These are phyloP conservation scores for Tenrec ecaudatus DNA, from an alignment of 2,113 vertebrate species.

Conservation along the genomic window DNA sequence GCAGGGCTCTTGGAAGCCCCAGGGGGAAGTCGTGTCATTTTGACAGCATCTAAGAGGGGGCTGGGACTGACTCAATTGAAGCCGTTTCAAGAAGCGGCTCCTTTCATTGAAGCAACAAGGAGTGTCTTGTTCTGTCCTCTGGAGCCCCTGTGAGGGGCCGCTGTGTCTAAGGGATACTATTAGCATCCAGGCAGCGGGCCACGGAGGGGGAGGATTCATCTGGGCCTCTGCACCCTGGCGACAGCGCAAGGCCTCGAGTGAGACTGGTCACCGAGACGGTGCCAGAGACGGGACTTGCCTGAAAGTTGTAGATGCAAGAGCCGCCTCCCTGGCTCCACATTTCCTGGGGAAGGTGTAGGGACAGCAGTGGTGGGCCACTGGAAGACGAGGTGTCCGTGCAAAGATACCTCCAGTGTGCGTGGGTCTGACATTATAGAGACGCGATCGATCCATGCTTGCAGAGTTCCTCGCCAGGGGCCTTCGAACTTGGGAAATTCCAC, in stretches of 20 bases:
- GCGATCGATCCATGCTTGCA: accelerated
- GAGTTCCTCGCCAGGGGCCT: background rate
- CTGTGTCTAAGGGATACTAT: conserved; percentile 41
- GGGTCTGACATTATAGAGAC: background rate
- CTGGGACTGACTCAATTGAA: conserved; percentile 39
- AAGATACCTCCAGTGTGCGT: conserved; percentile 47
- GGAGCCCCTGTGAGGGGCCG: conserved; percentile 45
- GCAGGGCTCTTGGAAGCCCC: conserved; percentile 2
- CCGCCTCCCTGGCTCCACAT: conserved; percentile 60
- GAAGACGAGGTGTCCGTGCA: background rate
- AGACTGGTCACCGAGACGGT: background rate
- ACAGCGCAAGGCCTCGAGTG: background rate
- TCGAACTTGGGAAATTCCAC: conserved; percentile 21
- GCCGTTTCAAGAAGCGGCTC: conserved; percentile 33
- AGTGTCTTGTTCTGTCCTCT: conserved; percentile 77
- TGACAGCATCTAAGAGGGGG: conserved; percentile 44
- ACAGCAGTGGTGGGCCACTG: background rate
- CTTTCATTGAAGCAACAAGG: conserved; percentile 71
- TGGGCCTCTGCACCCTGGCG: conserved; percentile 47
- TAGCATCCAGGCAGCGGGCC: conserved; percentile 58
- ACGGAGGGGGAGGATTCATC: conserved; percentile 44
- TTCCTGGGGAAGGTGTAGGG: background rate
- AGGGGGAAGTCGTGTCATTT: conserved; percentile 49
- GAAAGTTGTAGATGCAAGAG: background rate
- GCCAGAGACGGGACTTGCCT: conserved; percentile 30